These are phyloP conservation scores for Gari tellinella DNA, from an alignment of 2,888 invertebrate species.

Conservation along the genomic window DNA sequence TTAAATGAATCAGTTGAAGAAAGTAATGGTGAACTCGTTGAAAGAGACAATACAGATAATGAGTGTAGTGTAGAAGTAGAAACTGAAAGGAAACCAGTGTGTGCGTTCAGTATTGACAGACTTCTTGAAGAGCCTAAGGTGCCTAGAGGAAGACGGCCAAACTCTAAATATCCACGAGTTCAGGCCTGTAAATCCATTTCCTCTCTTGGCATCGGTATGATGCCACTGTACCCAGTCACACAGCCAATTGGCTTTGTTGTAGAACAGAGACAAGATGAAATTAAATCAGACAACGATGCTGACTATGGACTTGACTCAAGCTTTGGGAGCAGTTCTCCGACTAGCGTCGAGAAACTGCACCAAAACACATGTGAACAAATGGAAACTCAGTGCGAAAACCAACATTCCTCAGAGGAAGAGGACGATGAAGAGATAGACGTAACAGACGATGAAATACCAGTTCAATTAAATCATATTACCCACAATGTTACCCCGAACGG, in stretches of 20 bases:
- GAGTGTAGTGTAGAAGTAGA: slow-evolving; percentile 13
- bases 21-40: slow-evolving; percentile 1
- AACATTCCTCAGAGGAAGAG: slow-evolving; percentile 31
- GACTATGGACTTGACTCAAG: too few relatives aligned
- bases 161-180: slow-evolving; percentile 85
- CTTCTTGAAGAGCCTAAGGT: slow-evolving; percentile 85
- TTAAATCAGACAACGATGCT: slow-evolving; percentile 51
- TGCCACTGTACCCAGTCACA: slow-evolving; percentile 85
- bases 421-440: slow-evolving; percentile 51
- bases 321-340: background rate
- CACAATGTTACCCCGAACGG: too few relatives aligned
- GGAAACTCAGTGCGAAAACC: slow-evolving; percentile 9
- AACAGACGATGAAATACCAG: slow-evolving; percentile 47
- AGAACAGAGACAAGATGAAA: slow-evolving; percentile 69
- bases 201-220: slow-evolving; percentile 79
- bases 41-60: slow-evolving; percentile 4
- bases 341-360: background rate
- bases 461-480: background rate
- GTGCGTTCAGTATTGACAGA: slow-evolving; percentile 85
- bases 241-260: slow-evolving; percentile 85
- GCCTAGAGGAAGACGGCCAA: slow-evolving; percentile 85
- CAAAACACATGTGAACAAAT: background rate
- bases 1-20: background rate
- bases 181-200: slow-evolving; percentile 85
- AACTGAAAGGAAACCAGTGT: slow-evolving; percentile 51